Percentiles rank a stretch among this genome's conserved stretches.
Evolutionary conservation across 1,140 invertebrate genomes (phyloP).

Genomic region (Drosophila sechellia): DNA sequence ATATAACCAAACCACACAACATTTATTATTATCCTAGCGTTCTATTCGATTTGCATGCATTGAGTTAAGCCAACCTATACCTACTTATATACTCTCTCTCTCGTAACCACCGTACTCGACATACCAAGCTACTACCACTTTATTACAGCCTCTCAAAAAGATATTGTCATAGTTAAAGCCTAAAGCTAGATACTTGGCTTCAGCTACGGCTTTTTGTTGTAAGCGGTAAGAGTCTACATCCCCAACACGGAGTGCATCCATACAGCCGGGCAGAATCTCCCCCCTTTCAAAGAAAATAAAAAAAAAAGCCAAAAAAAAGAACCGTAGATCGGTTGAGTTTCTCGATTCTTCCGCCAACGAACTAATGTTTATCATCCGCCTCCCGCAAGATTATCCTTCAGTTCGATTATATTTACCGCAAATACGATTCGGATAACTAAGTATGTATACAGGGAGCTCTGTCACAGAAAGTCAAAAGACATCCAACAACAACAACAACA

Average conservation of each 20-base stretch:
- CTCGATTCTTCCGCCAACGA: conserved; percentile 23
- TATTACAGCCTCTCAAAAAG: conserved; percentile 59
- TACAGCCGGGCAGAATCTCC: background rate
- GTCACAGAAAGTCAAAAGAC: conserved; percentile 67
- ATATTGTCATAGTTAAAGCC: conserved; percentile 4
- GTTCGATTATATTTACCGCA: conserved; percentile 57
- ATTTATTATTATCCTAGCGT: conserved; percentile 60
- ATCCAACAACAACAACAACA: conserved; percentile 46
- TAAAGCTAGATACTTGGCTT: conserved; percentile 5
- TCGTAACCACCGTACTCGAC: conserved; percentile 53
- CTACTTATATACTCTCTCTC: conserved; percentile 43
- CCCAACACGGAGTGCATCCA: conserved; percentile 11
- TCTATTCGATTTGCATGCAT: conserved; percentile 75
- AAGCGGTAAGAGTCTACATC: conserved; percentile 38
- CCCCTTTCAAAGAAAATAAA: too few species aligned
- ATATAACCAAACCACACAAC: conserved; percentile 45
- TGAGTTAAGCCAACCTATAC: conserved; percentile 62
- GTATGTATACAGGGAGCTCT: conserved; percentile 78
- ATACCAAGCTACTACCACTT: conserved; percentile 54
- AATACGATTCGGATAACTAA: conserved; percentile 47
- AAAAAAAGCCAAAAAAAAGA: background rate
- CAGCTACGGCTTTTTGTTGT: conserved; percentile 28
- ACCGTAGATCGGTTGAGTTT: conserved; percentile 27
- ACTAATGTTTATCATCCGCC: conserved; percentile 83
- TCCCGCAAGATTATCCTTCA: conserved; percentile 55